These are phyloP conservation scores for Cynocephalus volans DNA, from an alignment of 2,113 vertebrate species.

Conservation along the genomic window DNA sequence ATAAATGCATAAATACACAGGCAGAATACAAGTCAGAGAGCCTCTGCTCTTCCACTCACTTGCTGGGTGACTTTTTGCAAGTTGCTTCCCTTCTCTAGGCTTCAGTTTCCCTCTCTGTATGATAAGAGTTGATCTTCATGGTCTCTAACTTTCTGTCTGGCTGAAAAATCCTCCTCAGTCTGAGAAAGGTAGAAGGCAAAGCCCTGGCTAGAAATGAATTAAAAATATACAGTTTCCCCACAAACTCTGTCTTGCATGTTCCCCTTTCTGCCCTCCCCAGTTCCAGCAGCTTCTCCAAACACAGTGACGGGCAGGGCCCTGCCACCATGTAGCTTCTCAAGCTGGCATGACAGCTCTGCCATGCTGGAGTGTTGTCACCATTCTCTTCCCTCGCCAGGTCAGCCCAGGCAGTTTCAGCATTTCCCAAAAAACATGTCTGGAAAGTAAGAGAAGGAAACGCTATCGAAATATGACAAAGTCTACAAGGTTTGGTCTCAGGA, in stretches of 20 bases:
- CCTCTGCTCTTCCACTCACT: neutral
- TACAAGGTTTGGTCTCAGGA: neutral
- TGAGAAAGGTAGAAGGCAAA: neutral
- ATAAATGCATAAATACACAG: neutral
- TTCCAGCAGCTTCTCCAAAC: neutral
- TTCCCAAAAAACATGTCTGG: neutral
- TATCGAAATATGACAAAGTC: neutral
- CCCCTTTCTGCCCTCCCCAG: neutral
- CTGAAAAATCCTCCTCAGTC: neutral
- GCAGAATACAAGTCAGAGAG: neutral
- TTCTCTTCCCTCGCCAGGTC: neutral
- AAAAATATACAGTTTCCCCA: neutral
- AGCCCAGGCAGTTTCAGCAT: neutral
- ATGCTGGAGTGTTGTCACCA: too few species aligned
- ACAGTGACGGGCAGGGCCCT: fast-evolving
- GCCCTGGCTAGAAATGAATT: neutral
- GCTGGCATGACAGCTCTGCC: neutral
- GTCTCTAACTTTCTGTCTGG: neutral
- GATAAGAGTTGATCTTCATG: neutral
- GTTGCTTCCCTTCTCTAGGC: neutral
- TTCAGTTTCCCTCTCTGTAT: neutral
- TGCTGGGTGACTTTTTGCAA: neutral
- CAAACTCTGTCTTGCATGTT: neutral
- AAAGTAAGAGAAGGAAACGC: neutral
- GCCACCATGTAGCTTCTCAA: neutral